phyloP scores from a whole-genome alignment of 2,113 vertebrate species.

The Semnornis frantzii region DNA sequence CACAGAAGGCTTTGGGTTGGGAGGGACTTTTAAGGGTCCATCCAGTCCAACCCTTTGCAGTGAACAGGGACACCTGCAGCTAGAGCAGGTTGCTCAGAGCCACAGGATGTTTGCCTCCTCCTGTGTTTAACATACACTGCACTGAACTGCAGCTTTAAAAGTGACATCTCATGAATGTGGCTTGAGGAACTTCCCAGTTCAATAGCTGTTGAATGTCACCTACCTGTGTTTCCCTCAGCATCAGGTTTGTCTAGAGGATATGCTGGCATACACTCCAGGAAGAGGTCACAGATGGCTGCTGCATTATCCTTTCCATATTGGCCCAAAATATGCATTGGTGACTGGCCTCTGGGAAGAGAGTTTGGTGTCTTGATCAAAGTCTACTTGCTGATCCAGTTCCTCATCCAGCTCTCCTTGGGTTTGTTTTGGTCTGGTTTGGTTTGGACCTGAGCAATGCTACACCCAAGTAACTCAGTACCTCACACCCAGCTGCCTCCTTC shows the following conservation, averaged over 20 bases:
- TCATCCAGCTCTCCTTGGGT: background rate
- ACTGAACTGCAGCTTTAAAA: background rate
- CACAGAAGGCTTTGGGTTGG: too few species aligned
- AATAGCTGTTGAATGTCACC: background rate
- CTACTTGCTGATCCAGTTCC: background rate
- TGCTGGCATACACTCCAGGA: conserved; percentile 96
- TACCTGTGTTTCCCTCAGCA: conserved; percentile 94
- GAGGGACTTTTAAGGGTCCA: too few species aligned
- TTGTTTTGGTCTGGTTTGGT: too few species aligned
- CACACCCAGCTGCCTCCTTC: background rate
- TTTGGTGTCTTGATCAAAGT: background rate
- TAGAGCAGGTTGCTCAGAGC: too few species aligned
- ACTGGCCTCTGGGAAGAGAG: conserved; percentile 87
- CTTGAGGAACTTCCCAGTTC: background rate
- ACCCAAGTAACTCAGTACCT: background rate
- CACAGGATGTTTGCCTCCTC: background rate
- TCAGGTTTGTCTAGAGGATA: conserved; percentile 97
- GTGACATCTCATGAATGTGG: background rate
- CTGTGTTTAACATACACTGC: background rate
- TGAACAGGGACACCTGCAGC: too few species aligned
- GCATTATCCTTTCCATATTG: conserved; percentile 99
- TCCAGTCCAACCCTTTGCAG: too few species aligned
- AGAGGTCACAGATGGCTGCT: conserved; percentile 96
- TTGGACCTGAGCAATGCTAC: background rate
- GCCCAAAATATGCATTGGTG: conserved; percentile 94